phyloP scores from a whole-genome alignment of 2,113 vertebrate species.

The Lutjanus erythropterus region DNA sequence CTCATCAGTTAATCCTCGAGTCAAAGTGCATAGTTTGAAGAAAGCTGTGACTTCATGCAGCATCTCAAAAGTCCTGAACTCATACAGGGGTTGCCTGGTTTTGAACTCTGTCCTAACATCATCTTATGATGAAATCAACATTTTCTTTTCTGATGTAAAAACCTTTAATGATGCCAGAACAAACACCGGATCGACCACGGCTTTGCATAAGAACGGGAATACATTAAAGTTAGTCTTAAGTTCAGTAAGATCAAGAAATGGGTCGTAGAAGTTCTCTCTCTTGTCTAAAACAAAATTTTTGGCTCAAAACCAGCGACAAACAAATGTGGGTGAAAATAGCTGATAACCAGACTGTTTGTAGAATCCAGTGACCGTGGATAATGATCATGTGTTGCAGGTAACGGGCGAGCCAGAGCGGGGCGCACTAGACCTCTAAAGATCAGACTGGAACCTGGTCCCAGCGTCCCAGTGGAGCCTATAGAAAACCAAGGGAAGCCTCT shows the following conservation, averaged over 20 bases:
- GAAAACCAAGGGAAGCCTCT: slow-evolving; percentile 58
- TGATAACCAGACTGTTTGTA: neutral
- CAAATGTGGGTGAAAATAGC: neutral
- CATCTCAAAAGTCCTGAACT: no score
- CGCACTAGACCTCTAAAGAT: slow-evolving; percentile 55
- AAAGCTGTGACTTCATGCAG: no score
- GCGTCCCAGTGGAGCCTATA: slow-evolving; percentile 7
- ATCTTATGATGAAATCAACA: neutral
- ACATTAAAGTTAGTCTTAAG: neutral
- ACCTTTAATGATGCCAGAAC: neutral
- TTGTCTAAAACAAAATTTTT: neutral
- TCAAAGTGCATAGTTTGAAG: no score
- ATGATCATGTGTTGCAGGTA: slow-evolving; percentile 56
- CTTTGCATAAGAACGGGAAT: neutral
- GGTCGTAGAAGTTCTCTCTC: neutral
- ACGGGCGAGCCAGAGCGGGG: slow-evolving; percentile 12
- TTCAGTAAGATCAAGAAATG: neutral
- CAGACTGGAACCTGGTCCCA: slow-evolving; percentile 55
- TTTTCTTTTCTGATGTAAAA: neutral
- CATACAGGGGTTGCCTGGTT: no score
- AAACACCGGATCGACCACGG: neutral
- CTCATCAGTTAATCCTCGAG: no score
- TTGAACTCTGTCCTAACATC: neutral
- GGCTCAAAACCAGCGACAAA: neutral
- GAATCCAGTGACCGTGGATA: neutral